These are phyloP conservation scores for Eclectus roratus DNA, from an alignment of 2,113 vertebrate genomes.

Conservation along the genomic window DNA sequence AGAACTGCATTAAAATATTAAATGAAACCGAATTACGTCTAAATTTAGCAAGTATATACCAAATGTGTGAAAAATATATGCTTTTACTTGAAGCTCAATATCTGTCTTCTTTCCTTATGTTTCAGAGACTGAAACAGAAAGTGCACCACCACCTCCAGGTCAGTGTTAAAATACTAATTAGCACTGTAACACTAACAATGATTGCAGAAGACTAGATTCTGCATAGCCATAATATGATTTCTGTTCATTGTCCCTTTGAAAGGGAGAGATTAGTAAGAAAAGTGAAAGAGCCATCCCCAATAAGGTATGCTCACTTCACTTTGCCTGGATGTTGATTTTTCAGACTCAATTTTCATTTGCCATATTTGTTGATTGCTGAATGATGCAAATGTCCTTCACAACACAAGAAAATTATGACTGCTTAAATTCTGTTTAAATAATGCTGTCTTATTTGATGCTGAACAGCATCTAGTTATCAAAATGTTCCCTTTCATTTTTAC, in stretches of 20 bases:
- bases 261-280: neutral
- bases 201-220: neutral
- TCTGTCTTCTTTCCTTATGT: constrained; percentile 42
- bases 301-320: neutral
- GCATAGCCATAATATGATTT: neutral
- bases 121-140: constrained; percentile 73
- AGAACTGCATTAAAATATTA: neutral
- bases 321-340: neutral
- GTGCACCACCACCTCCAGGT: constrained; percentile 68
- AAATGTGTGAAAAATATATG: neutral
- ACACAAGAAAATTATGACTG: neutral
- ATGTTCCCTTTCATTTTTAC: neutral
- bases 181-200: neutral
- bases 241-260: neutral
- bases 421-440: neutral
- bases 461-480: neutral
- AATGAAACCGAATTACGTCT: neutral
- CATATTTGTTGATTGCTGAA: neutral
- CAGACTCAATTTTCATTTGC: neutral
- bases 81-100: neutral
- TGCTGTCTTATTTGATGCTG: neutral
- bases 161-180: constrained; percentile 33
- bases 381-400: neutral
- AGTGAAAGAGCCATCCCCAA: neutral
- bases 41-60: neutral